Evolutionary conservation across 2,888 invertebrate species (phyloP), one percentile per base, ranked within the genome.

Genomic region (Ectemnius cavifrons): DNA sequence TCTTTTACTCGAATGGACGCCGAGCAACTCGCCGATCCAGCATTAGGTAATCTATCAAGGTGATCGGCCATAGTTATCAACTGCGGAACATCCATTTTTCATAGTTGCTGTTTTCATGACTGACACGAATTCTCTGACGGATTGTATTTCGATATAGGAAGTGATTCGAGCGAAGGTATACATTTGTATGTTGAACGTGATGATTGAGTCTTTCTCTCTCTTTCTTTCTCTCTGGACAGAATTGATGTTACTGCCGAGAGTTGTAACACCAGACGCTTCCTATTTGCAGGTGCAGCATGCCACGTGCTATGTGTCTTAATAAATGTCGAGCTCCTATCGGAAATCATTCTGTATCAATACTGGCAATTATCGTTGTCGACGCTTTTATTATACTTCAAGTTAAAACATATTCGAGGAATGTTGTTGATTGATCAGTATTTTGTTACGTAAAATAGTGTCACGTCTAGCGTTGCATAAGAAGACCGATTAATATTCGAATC

Each of bases 151-250:
- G 37, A 65, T 47, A 73, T 59, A 80, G 71, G 64, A 63, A 78
- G 67, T 68, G 58, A 67, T 46, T 67, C 71, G 52, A 63, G 49
- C 63, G 67, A 23, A 23, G 23, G 3, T 23, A 23, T 23, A 23
- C 81, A 83, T 79, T 76, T 83, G 77, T 72, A 79, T 23, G 64
- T 4, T 49, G 49, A 71, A 64, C 63, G 59, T 57, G 79, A 49
- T 68, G 81, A 81, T 79, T 81, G 72, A 75, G 57, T 71, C 78
- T 75, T 67, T 63, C 70, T 27, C 60, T 69, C 57, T 49, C 37
- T 52, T 13, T 52, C 52, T 52, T 62, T 46, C 20, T 60, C 58
- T 6, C 37, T 37, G 11, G 8, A n/a, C 47, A n/a, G 13, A 20
- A 60, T 68, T 8, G 62, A 73, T 73, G 75, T 70, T 68, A 23